Conservation (phyloP, 2,797 vertebrate genomes). For the Helarctos malayanus region DNA sequence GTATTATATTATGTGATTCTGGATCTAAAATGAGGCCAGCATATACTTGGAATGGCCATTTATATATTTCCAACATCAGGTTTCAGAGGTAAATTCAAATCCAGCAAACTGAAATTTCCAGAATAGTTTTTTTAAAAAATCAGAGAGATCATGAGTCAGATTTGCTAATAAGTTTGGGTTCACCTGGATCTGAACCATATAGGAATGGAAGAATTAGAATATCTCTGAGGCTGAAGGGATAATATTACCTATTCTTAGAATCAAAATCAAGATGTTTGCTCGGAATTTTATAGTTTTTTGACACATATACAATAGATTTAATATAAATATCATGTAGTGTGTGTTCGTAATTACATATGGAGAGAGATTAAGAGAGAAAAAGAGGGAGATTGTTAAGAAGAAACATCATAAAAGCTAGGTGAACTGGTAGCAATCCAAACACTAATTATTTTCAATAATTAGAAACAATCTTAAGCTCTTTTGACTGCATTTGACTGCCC, state of each 20-base stretch:
- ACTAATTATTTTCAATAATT: conserved; percentile 33
- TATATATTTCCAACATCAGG: not conserved
- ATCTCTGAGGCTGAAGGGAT: not conserved
- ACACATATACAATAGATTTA: not conserved
- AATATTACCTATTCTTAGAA: not conserved
- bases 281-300: not conserved
- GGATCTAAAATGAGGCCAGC: not conserved
- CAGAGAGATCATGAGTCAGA: not conserved
- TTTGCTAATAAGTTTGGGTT: not conserved
- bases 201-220: not conserved
- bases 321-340: not conserved
- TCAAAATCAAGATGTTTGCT: not conserved
- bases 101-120: not conserved
- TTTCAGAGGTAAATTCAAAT: not conserved
- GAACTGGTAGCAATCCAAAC: not conserved
- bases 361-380: not conserved
- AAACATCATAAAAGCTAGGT: not conserved
- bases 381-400: not conserved
- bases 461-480: not conserved
- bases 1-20: not conserved
- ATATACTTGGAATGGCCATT: not conserved
- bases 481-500: not conserved
- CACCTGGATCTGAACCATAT: not conserved
- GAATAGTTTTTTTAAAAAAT: not conserved
- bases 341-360: not conserved